Conservation (phyloP, 1,140 invertebrate genomes). For the Maconellicoccus hirsutus region DNA sequence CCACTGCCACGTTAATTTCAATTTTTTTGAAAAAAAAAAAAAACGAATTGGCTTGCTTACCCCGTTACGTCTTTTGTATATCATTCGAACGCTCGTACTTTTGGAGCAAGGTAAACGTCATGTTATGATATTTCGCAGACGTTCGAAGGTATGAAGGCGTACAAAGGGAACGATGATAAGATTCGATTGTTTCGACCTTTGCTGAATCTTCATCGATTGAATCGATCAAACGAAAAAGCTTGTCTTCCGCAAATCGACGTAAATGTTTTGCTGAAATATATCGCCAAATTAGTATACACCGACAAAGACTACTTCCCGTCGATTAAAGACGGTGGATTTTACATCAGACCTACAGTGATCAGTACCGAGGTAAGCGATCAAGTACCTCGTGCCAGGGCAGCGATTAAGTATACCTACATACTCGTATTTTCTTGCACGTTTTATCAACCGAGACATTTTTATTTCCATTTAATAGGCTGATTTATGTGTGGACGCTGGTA, state of each 20-base stretch:
- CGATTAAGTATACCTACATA: too few species aligned
- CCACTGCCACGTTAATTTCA: too few species aligned
- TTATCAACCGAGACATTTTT: too few species aligned
- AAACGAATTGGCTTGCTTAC: too few species aligned
- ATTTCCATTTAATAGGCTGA: conserved; percentile 52
- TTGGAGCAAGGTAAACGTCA: too few species aligned
- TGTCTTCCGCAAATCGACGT: conserved; percentile 83
- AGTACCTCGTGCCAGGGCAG: too few species aligned
- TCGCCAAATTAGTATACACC: conserved; percentile 74
- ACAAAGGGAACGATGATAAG: conserved; percentile 81
- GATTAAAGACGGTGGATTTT: conserved; percentile 74
- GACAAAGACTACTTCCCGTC: conserved; percentile 97
- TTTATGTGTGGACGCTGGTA: conserved; percentile 73
- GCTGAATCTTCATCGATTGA: conserved; percentile 90
- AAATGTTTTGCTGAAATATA: conserved; percentile 74
- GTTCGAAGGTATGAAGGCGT: conserved; percentile 98
- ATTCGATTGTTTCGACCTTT: conserved; percentile 91
- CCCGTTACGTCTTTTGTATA: too few species aligned
- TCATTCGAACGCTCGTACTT: too few species aligned
- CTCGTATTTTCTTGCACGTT: too few species aligned
- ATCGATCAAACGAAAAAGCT: conserved; percentile 65
- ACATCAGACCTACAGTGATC: conserved; percentile 92
- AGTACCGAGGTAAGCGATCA: conserved; percentile 88
- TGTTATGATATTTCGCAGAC: conserved; percentile 48
- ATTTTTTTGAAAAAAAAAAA: too few species aligned